Conservation (phyloP, 2,888 invertebrate species). For the Elysia crispata region DNA sequence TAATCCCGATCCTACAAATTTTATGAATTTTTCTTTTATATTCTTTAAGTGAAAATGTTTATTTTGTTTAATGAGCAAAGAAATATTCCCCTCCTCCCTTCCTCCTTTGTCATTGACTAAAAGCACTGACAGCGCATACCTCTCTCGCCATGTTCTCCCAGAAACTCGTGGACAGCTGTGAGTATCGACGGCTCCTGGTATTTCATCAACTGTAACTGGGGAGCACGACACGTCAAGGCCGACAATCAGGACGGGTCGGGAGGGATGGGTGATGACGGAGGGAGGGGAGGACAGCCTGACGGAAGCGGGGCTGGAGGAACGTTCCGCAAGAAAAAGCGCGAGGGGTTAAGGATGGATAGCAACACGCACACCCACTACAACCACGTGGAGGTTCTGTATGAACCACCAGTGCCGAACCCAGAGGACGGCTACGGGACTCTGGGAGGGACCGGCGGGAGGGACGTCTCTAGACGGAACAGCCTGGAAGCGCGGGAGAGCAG, state of each 20-base stretch:
- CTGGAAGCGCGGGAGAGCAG: conserved; percentile 41
- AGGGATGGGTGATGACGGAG: neutral
- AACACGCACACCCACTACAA: conserved; percentile 47
- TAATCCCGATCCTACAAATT: no score
- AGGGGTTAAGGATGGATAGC: conserved; percentile 45
- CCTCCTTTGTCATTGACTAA: no score
- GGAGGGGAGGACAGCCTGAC: neutral
- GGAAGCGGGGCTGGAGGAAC: neutral
- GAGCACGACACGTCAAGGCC: conserved; percentile 85
- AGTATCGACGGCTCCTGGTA: conserved; percentile 99
- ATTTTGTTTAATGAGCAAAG: no score
- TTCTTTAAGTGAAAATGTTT: no score
- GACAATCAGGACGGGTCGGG: conserved; percentile 24
- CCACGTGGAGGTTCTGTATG: conserved; percentile 43
- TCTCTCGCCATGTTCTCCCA: conserved; percentile 56
- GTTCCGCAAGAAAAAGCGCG: conserved; percentile 13
- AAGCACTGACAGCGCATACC: no score
- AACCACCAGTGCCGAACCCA: neutral
- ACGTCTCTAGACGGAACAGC: conserved; percentile 29
- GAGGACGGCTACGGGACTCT: neutral
- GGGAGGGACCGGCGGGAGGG: neutral
- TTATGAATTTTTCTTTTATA: no score
- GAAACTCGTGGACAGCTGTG: conserved; percentile 99
- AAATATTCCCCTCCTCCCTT: no score
- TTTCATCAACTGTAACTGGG: conserved; percentile 99